A percentile compares a stretch with the other conserved stretches of the same genome.
Evolutionary conservation across 1,140 invertebrate genomes (phyloP).

Genomic region (Gonatopus flavifemur): DNA sequence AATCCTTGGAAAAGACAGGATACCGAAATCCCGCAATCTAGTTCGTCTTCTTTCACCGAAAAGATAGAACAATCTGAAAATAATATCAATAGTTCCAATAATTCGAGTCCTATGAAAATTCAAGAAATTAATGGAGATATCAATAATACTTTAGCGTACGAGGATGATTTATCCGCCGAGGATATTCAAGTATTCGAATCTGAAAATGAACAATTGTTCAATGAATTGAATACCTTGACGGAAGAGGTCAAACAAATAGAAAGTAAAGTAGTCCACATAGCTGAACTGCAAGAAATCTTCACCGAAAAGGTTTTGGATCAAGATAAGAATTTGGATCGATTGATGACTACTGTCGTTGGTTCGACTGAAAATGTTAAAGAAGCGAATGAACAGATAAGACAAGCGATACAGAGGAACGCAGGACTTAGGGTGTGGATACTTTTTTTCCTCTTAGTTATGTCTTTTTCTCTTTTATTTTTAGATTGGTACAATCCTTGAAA

Average conservation of each 20-base stretch:
- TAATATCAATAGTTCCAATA: constrained; percentile 20
- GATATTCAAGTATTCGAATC: constrained; percentile 89
- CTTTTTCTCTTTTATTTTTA: constrained; percentile 92
- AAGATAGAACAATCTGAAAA: constrained; percentile 39
- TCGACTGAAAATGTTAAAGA: constrained; percentile 94
- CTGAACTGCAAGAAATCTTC: constrained; percentile 94
- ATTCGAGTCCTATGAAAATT: constrained; percentile 43
- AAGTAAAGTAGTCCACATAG: constrained; percentile 92
- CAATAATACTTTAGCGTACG: constrained; percentile 45
- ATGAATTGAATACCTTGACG: constrained; percentile 77
- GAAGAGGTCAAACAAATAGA: constrained; percentile 85
- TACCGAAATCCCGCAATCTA: constrained; percentile 6
- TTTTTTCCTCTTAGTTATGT: constrained; percentile 94
- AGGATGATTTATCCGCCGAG: constrained; percentile 75
- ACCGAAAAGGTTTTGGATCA: constrained; percentile 97
- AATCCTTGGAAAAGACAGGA: constrained; percentile 21
- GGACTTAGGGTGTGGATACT: constrained; percentile 90
- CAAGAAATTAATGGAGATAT: constrained; percentile 51
- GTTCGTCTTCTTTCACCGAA: constrained; percentile 45
- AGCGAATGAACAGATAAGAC: constrained; percentile 94
- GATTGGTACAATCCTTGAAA: constrained; percentile 97
- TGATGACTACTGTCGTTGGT: constrained; percentile 83
- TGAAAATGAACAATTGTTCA: constrained; percentile 80
- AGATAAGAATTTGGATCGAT: constrained; percentile 88
- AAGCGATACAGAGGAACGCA: constrained; percentile 95